Conservation (phyloP, 2,797 vertebrate species). For the Sarcoramphus papa region DNA sequence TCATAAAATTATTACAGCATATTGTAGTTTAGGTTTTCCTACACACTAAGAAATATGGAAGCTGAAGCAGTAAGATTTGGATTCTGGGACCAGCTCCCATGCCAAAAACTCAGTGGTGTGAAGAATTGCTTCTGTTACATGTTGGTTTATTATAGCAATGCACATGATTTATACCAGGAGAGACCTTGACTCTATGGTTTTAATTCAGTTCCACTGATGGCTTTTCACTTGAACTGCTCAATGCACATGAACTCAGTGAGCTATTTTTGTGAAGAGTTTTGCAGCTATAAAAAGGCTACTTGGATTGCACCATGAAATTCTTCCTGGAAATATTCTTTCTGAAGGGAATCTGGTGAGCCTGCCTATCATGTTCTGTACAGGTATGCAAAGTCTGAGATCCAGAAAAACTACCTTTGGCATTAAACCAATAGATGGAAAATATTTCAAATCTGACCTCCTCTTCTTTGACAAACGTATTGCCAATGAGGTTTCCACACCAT, state of each 20-base stretch:
- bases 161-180: slow-evolving; percentile 3
- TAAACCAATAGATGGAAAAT: background rate
- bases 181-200: slow-evolving; percentile 12
- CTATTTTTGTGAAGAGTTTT: background rate
- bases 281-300: background rate
- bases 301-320: background rate
- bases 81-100: background rate
- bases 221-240: slow-evolving; percentile 23
- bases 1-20: background rate
- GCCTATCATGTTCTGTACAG: background rate
- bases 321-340: background rate
- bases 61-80: background rate
- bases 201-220: slow-evolving; percentile 26
- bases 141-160: slow-evolving; percentile 35
- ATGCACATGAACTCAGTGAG: background rate
- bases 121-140: slow-evolving; percentile 36
- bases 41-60: background rate
- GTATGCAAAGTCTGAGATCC: background rate
- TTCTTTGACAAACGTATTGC: background rate
- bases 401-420: background rate
- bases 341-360: background rate
- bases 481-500: background rate
- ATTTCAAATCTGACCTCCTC: background rate
- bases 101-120: slow-evolving; percentile 15
- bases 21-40: background rate